Evolutionary conservation across 2,797 vertebrate genomes (phyloP).

Genomic region (Hephaestus fuliginosus): DNA sequence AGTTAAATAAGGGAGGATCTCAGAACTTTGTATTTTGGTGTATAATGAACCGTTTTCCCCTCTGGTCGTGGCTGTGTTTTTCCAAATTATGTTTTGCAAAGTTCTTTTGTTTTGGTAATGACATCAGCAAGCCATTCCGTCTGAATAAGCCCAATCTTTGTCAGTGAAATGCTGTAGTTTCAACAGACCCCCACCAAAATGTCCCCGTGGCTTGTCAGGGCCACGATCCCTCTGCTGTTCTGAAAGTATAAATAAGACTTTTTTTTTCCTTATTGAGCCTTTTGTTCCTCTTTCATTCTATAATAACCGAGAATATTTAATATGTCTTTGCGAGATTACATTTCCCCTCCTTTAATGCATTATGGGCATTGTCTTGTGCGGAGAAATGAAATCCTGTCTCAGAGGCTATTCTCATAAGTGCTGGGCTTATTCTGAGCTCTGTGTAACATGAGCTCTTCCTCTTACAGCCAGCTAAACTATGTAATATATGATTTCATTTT

Average conservation of each 20-base stretch:
- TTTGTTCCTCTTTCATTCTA: conserved; percentile 49
- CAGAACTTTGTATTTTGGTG: conserved; percentile 11
- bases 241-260: conserved; percentile 51
- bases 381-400: conserved; percentile 57
- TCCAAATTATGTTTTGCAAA: conserved; percentile 28
- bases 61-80: conserved; percentile 25
- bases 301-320: conserved; percentile 53
- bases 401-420: conserved; percentile 42
- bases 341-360: conserved; percentile 46
- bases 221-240: conserved; percentile 40
- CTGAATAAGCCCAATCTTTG: conserved; percentile 13
- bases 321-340: conserved; percentile 51
- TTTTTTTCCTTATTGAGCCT: conserved; percentile 6
- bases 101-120: conserved; percentile 20
- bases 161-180: neutral
- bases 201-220: conserved; percentile 28
- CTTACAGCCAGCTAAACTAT: neutral
- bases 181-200: conserved; percentile 1
- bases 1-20: conserved; percentile 1
- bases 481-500: neutral
- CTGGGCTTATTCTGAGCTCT: conserved; percentile 18
- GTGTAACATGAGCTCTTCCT: conserved; percentile 18
- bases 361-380: conserved; percentile 24
- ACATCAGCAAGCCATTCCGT: conserved; percentile 25
- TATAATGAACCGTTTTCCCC: conserved; percentile 4